Conservation (phyloP, 1,140 invertebrate genomes). For the Argopecten irradians region DNA sequence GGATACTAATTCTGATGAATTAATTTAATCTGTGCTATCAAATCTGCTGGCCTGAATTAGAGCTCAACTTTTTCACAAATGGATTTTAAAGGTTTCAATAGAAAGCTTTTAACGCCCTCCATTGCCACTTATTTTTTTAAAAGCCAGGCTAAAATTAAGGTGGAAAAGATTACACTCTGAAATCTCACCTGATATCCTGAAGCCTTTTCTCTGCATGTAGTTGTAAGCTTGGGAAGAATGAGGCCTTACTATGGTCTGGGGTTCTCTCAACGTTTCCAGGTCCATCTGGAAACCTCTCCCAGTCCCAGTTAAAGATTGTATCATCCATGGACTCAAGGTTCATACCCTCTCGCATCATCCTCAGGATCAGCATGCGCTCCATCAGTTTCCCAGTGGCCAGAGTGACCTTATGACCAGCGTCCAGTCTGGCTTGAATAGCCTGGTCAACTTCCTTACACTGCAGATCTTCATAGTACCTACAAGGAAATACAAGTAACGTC, state of each 20-base stretch:
- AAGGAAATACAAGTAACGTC: conserved; percentile 20
- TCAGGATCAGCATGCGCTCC: conserved; percentile 69
- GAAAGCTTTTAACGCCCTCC: no score
- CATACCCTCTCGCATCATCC: conserved; percentile 56
- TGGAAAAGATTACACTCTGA: no score
- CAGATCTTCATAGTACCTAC: conserved; percentile 75
- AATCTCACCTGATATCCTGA: conserved; percentile 63
- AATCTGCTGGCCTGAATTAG: not conserved
- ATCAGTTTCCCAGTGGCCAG: conserved; percentile 74
- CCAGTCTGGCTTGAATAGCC: conserved; percentile 62
- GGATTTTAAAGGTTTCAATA: no score
- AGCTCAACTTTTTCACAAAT: not conserved
- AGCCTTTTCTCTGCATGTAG: conserved; percentile 66
- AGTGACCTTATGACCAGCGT: conserved; percentile 61
- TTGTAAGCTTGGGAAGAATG: conserved; percentile 61
- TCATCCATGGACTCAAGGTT: not conserved
- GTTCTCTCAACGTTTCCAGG: not conserved
- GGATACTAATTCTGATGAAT: not conserved
- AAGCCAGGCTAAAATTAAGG: no score
- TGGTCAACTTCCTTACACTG: conserved; percentile 64
- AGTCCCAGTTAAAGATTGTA: conserved; percentile 41
- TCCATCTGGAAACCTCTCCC: conserved; percentile 29
- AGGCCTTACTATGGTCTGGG: conserved; percentile 50
- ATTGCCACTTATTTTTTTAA: no score
- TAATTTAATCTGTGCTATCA: not conserved